A percentile compares a stretch with the other conserved stretches of the same genome.
phyloP scores from a whole-genome alignment of 2,113 vertebrate species.

The Mustelus asterias region DNA sequence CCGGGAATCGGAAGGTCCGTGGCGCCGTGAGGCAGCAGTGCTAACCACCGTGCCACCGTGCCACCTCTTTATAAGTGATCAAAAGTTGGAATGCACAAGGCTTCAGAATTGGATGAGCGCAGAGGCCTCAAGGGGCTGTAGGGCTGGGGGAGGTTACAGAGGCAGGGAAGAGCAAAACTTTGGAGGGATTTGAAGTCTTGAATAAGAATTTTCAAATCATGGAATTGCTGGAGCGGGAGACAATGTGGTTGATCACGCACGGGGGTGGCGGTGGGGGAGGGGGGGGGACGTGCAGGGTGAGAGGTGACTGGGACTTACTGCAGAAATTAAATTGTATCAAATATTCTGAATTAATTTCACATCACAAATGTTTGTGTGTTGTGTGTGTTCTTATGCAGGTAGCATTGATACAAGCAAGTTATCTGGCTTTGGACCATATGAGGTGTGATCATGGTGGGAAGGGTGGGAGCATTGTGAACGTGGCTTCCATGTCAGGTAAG shows the following conservation, averaged over 20 bases:
- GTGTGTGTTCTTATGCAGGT: slow-evolving; percentile 42
- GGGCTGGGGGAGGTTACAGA: too few species aligned
- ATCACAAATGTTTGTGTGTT: background rate
- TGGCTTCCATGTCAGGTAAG: slow-evolving; percentile 56
- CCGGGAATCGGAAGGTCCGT: too few species aligned
- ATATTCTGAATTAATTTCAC: background rate
- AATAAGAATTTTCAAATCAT: background rate
- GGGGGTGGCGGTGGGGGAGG: too few species aligned
- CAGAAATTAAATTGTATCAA: background rate
- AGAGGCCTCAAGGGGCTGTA: background rate
- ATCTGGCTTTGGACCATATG: slow-evolving; percentile 62
- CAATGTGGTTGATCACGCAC: background rate
- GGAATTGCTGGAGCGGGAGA: background rate
- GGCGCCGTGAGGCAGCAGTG: too few species aligned
- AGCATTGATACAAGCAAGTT: slow-evolving; percentile 51
- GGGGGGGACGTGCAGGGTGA: background rate
- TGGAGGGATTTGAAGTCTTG: background rate
- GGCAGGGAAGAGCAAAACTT: too few species aligned
- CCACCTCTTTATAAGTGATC: too few species aligned
- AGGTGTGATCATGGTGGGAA: slow-evolving; percentile 51
- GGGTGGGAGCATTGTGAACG: slow-evolving; percentile 59
- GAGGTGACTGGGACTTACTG: background rate
- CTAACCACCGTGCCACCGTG: too few species aligned
- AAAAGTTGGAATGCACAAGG: background rate
- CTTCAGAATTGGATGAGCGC: background rate